phyloP scores from a whole-genome alignment of 2,888 invertebrate species.

The Eupithecia exiguata region DNA sequence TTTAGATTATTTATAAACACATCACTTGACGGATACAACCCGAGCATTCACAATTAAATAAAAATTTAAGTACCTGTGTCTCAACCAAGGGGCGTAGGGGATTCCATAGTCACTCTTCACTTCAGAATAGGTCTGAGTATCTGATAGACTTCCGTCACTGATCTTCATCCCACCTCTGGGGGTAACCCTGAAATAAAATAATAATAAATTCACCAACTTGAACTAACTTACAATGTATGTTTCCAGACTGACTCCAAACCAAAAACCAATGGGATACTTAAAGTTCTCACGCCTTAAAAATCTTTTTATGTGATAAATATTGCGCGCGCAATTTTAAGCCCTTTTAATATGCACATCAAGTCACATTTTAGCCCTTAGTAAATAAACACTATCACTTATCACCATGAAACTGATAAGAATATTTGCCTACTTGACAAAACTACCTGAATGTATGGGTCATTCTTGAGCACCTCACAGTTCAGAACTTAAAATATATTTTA shows the following conservation, averaged over 20 bases:
- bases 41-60: constrained; percentile 41
- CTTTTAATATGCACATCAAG: not conserved
- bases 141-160: constrained; percentile 93
- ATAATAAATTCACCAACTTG: not conserved
- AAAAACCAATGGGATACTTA: not conserved
- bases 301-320: not conserved
- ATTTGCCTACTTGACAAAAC: constrained; percentile 50
- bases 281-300: not conserved
- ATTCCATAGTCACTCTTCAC: constrained; percentile 91
- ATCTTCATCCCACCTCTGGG: constrained; percentile 83
- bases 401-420: constrained; percentile 48
- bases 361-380: constrained; percentile 9
- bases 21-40: constrained; percentile 41
- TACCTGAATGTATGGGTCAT: constrained; percentile 40
- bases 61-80: constrained; percentile 86
- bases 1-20: constrained; percentile 28
- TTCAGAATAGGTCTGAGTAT: constrained; percentile 90
- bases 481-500: not conserved
- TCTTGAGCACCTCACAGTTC: constrained; percentile 2
- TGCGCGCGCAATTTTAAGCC: not conserved
- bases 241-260: not conserved
- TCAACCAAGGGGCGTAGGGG: constrained; percentile 93
- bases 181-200: constrained; percentile 66
- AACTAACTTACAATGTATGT: not conserved
- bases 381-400: constrained; percentile 30